phyloP scores from a whole-genome alignment of 2,888 invertebrate species.

The Heliconius sara region DNA sequence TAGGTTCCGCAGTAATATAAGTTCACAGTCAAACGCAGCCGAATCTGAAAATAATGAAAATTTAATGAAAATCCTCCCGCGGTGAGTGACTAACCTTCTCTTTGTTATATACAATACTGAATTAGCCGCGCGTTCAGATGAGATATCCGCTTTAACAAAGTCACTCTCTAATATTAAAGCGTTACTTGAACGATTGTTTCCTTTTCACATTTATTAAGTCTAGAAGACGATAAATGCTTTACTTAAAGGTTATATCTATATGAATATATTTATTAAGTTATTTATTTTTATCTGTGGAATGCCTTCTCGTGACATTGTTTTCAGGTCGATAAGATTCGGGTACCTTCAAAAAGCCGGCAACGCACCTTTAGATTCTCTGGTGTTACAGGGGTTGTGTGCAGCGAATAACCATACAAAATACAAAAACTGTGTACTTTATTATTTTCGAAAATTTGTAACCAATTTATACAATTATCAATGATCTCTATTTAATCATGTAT shows the following conservation, averaged over 20 bases:
- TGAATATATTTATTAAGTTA: neutral
- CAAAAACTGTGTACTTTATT: too few relatives aligned
- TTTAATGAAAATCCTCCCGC: conserved; percentile 1
- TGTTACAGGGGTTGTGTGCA: too few relatives aligned
- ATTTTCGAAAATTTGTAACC: too few relatives aligned
- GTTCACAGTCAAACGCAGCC: neutral
- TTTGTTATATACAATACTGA: neutral
- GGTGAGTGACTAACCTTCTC: neutral
- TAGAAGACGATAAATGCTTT: neutral
- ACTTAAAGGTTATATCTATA: neutral
- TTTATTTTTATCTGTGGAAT: neutral
- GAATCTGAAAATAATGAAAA: conserved; percentile 14
- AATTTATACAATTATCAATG: too few relatives aligned
- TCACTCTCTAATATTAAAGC: conserved; percentile 6
- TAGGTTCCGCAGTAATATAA: neutral
- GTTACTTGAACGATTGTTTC: conserved; percentile 12
- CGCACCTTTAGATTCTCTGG: too few relatives aligned
- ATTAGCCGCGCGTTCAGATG: conserved; percentile 4
- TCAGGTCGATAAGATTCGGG: too few relatives aligned
- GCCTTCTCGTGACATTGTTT: too few relatives aligned
- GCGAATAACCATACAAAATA: too few relatives aligned
- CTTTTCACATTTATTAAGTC: neutral
- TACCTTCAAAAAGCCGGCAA: too few relatives aligned
- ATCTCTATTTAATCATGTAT: too few relatives aligned
- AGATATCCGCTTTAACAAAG: neutral